Conservation (phyloP, 1,140 invertebrate species). For the Hyles vespertilio region DNA sequence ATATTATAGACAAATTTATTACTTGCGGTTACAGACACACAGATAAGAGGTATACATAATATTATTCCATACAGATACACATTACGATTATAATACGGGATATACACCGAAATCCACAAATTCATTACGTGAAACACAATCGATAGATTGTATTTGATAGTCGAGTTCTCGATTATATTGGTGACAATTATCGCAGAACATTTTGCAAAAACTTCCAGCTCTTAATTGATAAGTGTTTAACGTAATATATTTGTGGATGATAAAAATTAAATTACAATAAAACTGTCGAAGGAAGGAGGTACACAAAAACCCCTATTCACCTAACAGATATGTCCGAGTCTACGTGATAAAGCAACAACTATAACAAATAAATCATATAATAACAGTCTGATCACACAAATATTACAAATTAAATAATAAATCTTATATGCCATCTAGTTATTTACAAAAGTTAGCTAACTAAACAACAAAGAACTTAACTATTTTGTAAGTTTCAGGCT, state of each 20-base stretch:
- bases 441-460: conserved; percentile 74
- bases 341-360: conserved; percentile 64
- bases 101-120: conserved; percentile 33
- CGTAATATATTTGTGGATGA: neutral
- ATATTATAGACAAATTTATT: conserved; percentile 45
- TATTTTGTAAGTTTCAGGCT: conserved; percentile 47
- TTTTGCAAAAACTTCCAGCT: conserved; percentile 8
- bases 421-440: conserved; percentile 67
- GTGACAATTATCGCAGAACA: neutral
- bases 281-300: conserved; percentile 31
- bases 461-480: conserved; percentile 73
- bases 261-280: conserved; percentile 37
- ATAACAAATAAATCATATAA: conserved; percentile 72
- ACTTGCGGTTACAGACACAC: conserved; percentile 64
- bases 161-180: too few species aligned
- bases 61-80: conserved; percentile 46
- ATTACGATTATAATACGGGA: conserved; percentile 32
- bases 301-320: conserved; percentile 44
- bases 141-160: too few species aligned
- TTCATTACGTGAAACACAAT: conserved; percentile 11
- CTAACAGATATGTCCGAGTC: conserved; percentile 63
- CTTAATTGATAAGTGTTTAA: conserved; percentile 14
- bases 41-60: conserved; percentile 52
- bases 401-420: conserved; percentile 75
- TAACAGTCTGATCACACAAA: conserved; percentile 74